Conservation (phyloP, 1,140 invertebrate species). For the Stenopsyche tienmushanensis region DNA sequence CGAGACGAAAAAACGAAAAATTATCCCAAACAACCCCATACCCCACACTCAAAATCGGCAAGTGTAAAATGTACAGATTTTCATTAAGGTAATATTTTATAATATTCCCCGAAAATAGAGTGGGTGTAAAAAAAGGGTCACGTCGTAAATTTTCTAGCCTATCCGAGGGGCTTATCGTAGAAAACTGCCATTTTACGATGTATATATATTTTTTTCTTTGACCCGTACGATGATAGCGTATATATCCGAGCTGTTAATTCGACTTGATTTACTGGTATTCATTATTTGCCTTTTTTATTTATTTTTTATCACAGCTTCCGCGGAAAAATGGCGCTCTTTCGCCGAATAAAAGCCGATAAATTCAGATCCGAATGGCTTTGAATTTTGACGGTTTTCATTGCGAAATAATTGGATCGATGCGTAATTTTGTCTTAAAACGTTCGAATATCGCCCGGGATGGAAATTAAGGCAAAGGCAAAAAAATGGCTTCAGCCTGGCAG, state of each 20-base stretch:
- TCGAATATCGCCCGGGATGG: background rate
- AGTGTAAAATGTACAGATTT: constrained; percentile 43
- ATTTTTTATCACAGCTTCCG: no score
- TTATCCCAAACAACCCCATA: background rate
- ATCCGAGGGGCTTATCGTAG: constrained; percentile 38
- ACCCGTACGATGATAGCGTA: background rate
- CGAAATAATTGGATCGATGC: no score
- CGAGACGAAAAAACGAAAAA: constrained; percentile 1
- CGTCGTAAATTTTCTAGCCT: constrained; percentile 36
- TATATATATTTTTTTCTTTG: background rate
- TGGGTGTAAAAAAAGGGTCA: constrained; percentile 38
- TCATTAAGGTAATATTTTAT: constrained; percentile 43
- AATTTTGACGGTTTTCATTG: no score
- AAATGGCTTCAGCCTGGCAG: constrained; percentile 30
- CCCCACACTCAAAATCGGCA: constrained; percentile 29
- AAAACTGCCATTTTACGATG: constrained; percentile 41
- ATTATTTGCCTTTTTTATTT: no score
- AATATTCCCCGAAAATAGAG: constrained; percentile 40
- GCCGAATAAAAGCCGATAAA: no score
- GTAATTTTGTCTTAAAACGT: no score
- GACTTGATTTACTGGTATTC: background rate
- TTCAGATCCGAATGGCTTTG: no score
- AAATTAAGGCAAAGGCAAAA: constrained; percentile 13
- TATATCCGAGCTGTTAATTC: background rate
- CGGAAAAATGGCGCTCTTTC: no score